phyloP scores from a whole-genome alignment of 2,113 vertebrate genomes.

The Mormyrus iriodes region DNA sequence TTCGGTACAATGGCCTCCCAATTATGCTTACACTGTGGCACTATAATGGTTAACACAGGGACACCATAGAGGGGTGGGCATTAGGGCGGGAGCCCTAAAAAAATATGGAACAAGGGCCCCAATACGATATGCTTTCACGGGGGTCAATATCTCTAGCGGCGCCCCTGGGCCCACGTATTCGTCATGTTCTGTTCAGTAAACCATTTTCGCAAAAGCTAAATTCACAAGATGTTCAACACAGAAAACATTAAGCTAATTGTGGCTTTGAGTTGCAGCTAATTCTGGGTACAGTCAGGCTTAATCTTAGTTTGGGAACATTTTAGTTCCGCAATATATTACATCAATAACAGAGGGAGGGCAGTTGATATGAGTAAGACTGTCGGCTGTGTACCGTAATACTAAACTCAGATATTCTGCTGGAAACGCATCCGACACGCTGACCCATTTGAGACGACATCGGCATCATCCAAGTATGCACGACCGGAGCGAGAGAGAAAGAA shows the following conservation, averaged over 20 bases:
- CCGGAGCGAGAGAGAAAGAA: not conserved
- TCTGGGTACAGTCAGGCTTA: not conserved
- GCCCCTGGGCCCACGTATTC: not conserved
- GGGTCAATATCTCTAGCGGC: not conserved
- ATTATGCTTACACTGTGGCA: not conserved
- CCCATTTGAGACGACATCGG: not conserved
- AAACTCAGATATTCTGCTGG: not conserved
- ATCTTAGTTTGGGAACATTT: too few relatives aligned
- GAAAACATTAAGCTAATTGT: not conserved
- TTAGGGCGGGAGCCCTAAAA: not conserved
- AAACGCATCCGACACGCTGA: not conserved
- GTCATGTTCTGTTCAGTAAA: not conserved
- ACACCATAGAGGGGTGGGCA: not conserved
- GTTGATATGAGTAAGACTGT: not conserved
- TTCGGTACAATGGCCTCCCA: not conserved
- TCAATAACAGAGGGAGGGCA: not conserved
- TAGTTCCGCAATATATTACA: too few relatives aligned
- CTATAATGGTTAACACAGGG: not conserved
- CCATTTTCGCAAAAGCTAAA: not conserved
- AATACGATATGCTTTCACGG: not conserved
- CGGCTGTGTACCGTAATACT: not conserved
- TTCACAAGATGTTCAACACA: not conserved
- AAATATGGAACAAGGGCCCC: not conserved
- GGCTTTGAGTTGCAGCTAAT: not conserved
- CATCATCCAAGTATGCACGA: not conserved